Evolutionary conservation across 2,797 vertebrate species (phyloP).

Genomic region (Myripristis jacobus): DNA sequence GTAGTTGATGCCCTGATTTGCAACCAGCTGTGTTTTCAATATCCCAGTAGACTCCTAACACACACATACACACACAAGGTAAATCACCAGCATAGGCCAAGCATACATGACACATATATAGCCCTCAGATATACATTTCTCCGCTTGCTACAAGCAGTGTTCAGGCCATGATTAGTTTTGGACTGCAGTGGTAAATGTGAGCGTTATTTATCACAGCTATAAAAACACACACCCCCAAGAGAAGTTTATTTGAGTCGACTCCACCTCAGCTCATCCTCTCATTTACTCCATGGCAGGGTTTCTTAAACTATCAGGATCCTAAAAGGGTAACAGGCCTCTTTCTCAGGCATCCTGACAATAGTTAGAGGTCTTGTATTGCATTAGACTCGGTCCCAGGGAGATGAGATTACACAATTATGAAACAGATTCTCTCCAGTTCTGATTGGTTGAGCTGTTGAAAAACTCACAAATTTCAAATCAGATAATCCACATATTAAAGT

Average conservation of each 20-base stretch:
- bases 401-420: background rate
- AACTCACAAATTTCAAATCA: background rate
- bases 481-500: no score
- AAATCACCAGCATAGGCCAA: constrained; percentile 47
- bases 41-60: constrained; percentile 33
- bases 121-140: constrained; percentile 28
- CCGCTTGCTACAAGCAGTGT: constrained; percentile 28
- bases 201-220: constrained; percentile 61
- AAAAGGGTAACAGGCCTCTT: background rate
- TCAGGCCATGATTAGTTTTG: constrained; percentile 37
- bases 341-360: background rate
- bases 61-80: constrained; percentile 53
- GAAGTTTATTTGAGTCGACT: constrained; percentile 15
- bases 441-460: background rate
- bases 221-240: constrained; percentile 36
- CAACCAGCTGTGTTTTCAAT: constrained; percentile 58
- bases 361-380: background rate
- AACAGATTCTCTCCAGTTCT: background rate
- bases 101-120: constrained; percentile 53
- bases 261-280: constrained; percentile 21
- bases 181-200: constrained; percentile 45
- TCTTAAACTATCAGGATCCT: background rate
- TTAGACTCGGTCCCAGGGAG: background rate
- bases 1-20: constrained; percentile 48
- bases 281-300: background rate